Evolutionary conservation across 2,113 vertebrate species (phyloP), one percentile per base, ranked within the genome.

Genomic region (Bos javanicus): DNA sequence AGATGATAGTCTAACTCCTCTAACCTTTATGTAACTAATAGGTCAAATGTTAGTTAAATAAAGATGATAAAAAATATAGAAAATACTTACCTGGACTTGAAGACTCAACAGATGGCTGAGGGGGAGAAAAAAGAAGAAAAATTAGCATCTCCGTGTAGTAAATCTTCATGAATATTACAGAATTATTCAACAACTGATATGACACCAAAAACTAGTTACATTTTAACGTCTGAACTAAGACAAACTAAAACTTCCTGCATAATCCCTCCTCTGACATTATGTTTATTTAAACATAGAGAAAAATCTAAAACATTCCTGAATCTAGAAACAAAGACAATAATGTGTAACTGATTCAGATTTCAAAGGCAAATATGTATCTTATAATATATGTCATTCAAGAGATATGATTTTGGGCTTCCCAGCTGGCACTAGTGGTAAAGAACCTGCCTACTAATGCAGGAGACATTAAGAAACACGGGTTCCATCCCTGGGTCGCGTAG

Each of bases 21-120:
- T 92, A 97, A 46, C 30, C 43, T 94, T 94, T 93, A 95, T 39
- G 50, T 62, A 98, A 97, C 86, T 95, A 90, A 88, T 0, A 95
- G 85, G 88, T 92, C 56, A 97, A 97, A 96, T 83, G 43, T 84
- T 76, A 91, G 62, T 91, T 60, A 97, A 86, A 71, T 0, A 81
- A 25, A 93, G 30, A 94, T 93, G 59, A 96, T 60, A 71, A 60
- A 95, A 96, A 90, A 92, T 36, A 97, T 28, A 90, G 84, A 92
- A 98, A 97, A 96, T 96, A 98, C 97, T 98, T 99, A 99, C 99
- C 99, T 99, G 99, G 99, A 99, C 99, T 99, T 98, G 99, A 99
- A 98, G 99, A 99, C 98, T 99, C 99, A 99, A 99, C 98, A 99
- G 99, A 99, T 99, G 99, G 99, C 99, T 99, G 96, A 13, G 80